A percentile compares a stretch with the other conserved stretches of the same genome.
phyloP scores from a whole-genome alignment of 2,113 vertebrate species.

The Psittacara wagleri region DNA sequence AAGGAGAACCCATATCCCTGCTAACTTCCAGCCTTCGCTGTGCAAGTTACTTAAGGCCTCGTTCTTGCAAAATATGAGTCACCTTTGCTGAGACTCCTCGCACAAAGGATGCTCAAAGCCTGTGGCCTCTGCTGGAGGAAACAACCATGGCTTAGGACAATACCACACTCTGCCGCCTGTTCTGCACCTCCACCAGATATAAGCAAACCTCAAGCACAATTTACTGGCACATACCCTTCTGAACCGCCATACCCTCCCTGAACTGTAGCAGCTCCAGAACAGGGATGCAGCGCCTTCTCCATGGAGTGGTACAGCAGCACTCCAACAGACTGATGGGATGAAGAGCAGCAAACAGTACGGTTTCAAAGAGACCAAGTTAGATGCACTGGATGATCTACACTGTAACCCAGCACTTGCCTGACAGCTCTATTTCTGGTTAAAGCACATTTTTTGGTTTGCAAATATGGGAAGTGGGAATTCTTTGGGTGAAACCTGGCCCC shows the following conservation, averaged over 20 bases:
- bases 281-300: background rate
- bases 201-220: background rate
- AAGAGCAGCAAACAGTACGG: background rate
- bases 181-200: background rate
- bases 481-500: slow-evolving; percentile 7
- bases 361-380: background rate
- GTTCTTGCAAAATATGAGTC: background rate
- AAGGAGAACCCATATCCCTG: background rate
- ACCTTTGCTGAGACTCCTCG: background rate
- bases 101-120: background rate
- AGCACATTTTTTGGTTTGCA: slow-evolving; percentile 49
- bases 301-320: background rate
- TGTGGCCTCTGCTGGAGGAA: background rate
- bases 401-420: background rate
- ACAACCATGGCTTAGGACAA: background rate
- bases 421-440: slow-evolving; percentile 14
- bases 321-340: background rate
- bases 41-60: background rate
- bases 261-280: background rate
- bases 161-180: background rate
- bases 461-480: slow-evolving; percentile 44
- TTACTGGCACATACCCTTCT: background rate
- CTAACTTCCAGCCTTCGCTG: background rate
- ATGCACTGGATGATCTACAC: background rate
- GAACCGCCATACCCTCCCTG: background rate